Percentiles rank a stretch among this genome's conserved stretches.
Conservation (phyloP, 2,113 vertebrate genomes). For the Choloepus hoffmanni region DNA sequence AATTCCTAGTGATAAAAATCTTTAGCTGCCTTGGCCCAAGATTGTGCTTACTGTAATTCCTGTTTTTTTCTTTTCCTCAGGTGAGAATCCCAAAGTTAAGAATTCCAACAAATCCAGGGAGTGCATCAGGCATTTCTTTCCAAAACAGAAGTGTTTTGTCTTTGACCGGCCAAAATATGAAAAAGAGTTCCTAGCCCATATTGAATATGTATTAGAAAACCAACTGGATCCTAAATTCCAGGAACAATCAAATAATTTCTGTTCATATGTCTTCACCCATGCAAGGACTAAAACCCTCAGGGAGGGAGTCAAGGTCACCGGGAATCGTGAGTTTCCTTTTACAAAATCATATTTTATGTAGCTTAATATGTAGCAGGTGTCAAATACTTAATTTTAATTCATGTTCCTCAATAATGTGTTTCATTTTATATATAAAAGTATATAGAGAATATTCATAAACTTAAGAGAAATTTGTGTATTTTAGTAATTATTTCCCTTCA, state of each 20-base stretch:
- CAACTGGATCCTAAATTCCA: background rate
- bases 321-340: background rate
- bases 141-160: background rate
- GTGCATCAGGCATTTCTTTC: background rate
- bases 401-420: background rate
- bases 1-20: background rate
- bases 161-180: background rate
- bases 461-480: background rate
- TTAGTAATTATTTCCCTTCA: background rate
- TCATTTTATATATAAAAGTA: background rate
- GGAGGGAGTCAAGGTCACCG: background rate
- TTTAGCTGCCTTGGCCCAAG: background rate
- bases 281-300: background rate
- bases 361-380: background rate
- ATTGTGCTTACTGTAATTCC: background rate
- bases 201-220: background rate
- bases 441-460: background rate
- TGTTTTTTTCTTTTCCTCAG: background rate
- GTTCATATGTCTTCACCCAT: background rate
- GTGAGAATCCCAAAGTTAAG: background rate
- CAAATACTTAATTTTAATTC: background rate
- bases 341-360: background rate
- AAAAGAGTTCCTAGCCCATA: background rate
- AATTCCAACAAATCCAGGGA: background rate
- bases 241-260: background rate